A percentile compares a stretch with the other conserved stretches of the same genome.
phyloP scores from a whole-genome alignment of 2,113 vertebrate species.

The Protobothrops flavoviridis region DNA sequence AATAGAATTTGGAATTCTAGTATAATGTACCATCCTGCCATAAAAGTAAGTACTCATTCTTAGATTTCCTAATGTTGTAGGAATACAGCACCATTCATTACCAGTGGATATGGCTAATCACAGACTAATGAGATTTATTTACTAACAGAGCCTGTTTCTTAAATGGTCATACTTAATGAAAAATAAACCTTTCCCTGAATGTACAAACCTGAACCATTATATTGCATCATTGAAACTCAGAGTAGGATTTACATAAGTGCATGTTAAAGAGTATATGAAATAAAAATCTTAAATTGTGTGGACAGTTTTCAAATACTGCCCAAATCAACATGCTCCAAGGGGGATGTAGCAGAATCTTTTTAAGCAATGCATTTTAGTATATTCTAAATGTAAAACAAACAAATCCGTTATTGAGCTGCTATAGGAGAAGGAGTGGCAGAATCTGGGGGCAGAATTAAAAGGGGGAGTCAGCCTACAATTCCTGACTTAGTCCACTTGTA shows the following conservation, averaged over 20 bases:
- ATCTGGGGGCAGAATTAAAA: neutral
- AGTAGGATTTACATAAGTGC: neutral
- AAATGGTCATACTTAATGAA: neutral
- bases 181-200: neutral
- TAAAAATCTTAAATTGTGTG: neutral
- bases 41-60: neutral
- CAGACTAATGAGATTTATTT: neutral
- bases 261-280: neutral
- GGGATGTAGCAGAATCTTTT: neutral
- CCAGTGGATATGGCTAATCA: neutral
- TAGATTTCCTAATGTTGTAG: neutral
- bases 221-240: neutral
- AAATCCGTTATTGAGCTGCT: neutral
- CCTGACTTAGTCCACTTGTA: neutral
- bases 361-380: neutral
- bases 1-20: neutral
- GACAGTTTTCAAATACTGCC: neutral
- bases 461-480: neutral
- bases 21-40: neutral
- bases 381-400: neutral
- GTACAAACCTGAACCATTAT: neutral
- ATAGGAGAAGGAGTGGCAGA: neutral
- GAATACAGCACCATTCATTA: neutral
- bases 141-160: neutral
- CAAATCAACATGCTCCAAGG: neutral